Percentiles rank a stretch among this genome's conserved stretches.
phyloP scores from a whole-genome alignment of 2,888 invertebrate species.

The Pyrrhia umbra region DNA sequence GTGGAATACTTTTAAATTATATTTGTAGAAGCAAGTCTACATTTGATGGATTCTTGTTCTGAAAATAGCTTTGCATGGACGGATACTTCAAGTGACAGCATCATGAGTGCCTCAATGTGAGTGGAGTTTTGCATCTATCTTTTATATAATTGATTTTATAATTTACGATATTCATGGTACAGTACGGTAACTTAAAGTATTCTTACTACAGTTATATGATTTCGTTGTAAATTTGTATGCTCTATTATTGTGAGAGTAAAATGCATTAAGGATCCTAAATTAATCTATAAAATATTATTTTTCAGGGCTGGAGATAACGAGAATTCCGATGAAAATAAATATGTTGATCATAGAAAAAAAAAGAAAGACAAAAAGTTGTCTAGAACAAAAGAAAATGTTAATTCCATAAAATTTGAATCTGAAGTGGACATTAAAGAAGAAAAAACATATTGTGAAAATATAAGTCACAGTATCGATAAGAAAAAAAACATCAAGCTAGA shows the following conservation, averaged over 20 bases:
- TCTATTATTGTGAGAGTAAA: not conserved
- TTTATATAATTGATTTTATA: not conserved
- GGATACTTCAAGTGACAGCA: constrained; percentile 69
- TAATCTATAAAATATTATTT: constrained; percentile 11
- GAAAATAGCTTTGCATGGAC: constrained; percentile 77
- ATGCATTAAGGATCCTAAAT: not conserved
- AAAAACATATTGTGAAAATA: constrained; percentile 50
- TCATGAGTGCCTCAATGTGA: constrained; percentile 64
- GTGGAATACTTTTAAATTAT: too few relatives aligned
- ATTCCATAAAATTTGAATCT: constrained; percentile 2
- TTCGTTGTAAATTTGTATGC: not conserved
- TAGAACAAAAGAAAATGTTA: constrained; percentile 17
- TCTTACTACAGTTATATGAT: not conserved
- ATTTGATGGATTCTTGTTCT: constrained; percentile 70
- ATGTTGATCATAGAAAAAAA: constrained; percentile 54
- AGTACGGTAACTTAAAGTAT: too few relatives aligned
- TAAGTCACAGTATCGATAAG: constrained; percentile 42
- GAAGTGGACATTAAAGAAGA: constrained; percentile 27
- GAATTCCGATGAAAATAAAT: constrained; percentile 43
- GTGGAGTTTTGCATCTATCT: constrained; percentile 26
- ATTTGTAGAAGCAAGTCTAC: not conserved
- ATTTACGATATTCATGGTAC: too few relatives aligned
- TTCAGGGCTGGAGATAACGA: constrained; percentile 48
- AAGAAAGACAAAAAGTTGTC: constrained; percentile 58
- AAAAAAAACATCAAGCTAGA: constrained; percentile 69